These are phyloP conservation scores for Catonia carolina DNA, from an alignment of 2,888 invertebrate genomes.

Conservation along the genomic window DNA sequence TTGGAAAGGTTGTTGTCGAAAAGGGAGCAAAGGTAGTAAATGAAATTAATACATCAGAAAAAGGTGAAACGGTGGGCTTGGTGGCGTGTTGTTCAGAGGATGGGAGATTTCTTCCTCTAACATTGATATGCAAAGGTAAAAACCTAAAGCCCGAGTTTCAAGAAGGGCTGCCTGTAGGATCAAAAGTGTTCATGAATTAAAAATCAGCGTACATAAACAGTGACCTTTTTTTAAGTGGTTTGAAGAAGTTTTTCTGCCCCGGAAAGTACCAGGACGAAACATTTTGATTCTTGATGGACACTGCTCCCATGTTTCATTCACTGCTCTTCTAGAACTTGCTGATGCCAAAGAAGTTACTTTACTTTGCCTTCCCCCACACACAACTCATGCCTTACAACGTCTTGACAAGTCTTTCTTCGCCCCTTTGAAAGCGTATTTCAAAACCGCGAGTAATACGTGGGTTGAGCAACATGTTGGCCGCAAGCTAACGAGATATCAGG, in stretches of 20 bases:
- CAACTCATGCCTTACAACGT: not conserved
- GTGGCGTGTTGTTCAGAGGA: slow-evolving; percentile 11
- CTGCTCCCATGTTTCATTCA: not conserved
- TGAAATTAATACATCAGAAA: slow-evolving; percentile 10
- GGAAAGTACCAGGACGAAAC: not conserved
- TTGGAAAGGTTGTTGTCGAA: not conserved
- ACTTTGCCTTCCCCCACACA: not conserved
- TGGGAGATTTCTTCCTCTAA: not conserved
- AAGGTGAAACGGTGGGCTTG: slow-evolving; percentile 14
- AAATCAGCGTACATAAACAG: slow-evolving; percentile 3
- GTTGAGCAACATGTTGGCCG: not conserved
- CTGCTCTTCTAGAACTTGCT: not conserved
- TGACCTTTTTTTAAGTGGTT: slow-evolving; percentile 1
- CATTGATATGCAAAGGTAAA: not conserved
- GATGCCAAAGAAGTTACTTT: not conserved
- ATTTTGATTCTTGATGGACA: slow-evolving; percentile 5
- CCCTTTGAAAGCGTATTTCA: not conserved
- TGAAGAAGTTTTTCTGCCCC: not conserved
- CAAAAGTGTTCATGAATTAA: not conserved
- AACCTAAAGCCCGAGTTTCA: not conserved
- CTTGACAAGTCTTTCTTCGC: not conserved
- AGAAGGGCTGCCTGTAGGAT: not conserved
- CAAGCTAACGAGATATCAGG: not conserved
- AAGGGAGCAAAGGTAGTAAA: slow-evolving; percentile 6
- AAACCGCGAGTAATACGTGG: not conserved